Conservation (phyloP, 2,113 vertebrate genomes). For the Myiozetetes cayanensis region DNA sequence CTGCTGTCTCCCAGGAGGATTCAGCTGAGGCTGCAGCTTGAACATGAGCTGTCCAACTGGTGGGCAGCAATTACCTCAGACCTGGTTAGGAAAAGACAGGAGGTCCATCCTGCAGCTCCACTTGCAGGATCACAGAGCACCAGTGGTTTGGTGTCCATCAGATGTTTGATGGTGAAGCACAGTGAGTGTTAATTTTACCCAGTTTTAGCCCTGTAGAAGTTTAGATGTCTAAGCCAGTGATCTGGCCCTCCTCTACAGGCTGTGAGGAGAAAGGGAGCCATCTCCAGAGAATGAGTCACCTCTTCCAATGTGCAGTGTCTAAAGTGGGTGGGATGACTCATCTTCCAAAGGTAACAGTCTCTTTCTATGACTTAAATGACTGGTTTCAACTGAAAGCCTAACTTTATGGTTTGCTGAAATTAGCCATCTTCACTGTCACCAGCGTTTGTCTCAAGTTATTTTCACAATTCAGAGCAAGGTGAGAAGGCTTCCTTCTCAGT, state of each 20-base stretch:
- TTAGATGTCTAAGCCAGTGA: not conserved
- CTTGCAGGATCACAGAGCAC: not conserved
- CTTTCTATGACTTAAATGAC: conserved; percentile 12
- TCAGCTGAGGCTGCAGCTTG: not conserved
- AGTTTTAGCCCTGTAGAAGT: not conserved
- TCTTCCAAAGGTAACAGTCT: conserved; percentile 29
- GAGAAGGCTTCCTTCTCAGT: not conserved
- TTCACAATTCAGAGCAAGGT: not conserved
- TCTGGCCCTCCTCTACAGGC: not conserved
- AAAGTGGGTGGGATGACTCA: conserved; percentile 64
- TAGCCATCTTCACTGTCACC: not conserved
- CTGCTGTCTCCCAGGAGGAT: not conserved
- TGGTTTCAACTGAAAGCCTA: not conserved
- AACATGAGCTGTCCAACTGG: not conserved
- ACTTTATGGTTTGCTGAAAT: not conserved
- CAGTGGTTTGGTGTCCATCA: not conserved
- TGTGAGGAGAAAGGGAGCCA: not conserved
- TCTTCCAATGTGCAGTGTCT: not conserved
- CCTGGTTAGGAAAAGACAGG: not conserved
- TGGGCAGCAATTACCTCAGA: not conserved
- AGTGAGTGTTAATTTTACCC: not conserved
- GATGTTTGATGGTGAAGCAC: not conserved
- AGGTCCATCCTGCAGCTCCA: not conserved
- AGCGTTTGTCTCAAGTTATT: not conserved
- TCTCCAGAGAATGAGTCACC: conserved; percentile 50